These are phyloP conservation scores for Gambusia affinis DNA, from an alignment of 2,113 vertebrate genomes.

Conservation along the genomic window DNA sequence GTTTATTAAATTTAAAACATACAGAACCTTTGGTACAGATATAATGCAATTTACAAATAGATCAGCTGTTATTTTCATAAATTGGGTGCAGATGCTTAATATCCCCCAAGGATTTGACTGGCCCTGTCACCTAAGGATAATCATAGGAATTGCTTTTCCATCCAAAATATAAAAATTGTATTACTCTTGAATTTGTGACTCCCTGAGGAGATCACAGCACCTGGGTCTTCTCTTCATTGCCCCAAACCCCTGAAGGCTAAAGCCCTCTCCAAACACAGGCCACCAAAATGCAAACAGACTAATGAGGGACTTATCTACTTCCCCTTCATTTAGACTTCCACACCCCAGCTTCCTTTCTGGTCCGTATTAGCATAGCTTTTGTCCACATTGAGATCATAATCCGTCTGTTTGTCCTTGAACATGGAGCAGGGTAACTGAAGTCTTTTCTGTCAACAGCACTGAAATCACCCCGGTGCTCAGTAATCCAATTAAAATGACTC, in stretches of 20 bases:
- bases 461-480: slow-evolving; percentile 55
- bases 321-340: slow-evolving; percentile 42
- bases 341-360: slow-evolving; percentile 50
- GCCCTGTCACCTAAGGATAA: slow-evolving; percentile 48
- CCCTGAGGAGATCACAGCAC: slow-evolving; percentile 57
- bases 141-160: slow-evolving; percentile 41
- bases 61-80: not conserved
- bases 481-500: slow-evolving; percentile 76
- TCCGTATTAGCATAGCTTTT: slow-evolving; percentile 66
- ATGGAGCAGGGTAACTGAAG: slow-evolving; percentile 49
- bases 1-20: not conserved
- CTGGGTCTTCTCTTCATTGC: slow-evolving; percentile 45
- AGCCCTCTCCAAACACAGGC: slow-evolving; percentile 67
- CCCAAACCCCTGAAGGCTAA: slow-evolving; percentile 48
- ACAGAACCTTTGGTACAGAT: not conserved
- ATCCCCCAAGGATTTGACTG: slow-evolving; percentile 36
- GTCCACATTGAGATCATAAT: slow-evolving; percentile 66
- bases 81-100: not conserved
- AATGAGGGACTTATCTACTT: slow-evolving; percentile 72
- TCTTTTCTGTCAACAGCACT: slow-evolving; percentile 51
- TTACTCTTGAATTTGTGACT: slow-evolving; percentile 54
- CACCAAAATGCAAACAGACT: slow-evolving; percentile 65
- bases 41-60: not conserved
- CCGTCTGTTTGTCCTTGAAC: slow-evolving; percentile 71
- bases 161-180: slow-evolving; percentile 56